Percentiles rank a stretch among this genome's conserved stretches.
Evolutionary conservation across 2,888 invertebrate genomes (phyloP).

Genomic region (Brenthis daphne): DNA sequence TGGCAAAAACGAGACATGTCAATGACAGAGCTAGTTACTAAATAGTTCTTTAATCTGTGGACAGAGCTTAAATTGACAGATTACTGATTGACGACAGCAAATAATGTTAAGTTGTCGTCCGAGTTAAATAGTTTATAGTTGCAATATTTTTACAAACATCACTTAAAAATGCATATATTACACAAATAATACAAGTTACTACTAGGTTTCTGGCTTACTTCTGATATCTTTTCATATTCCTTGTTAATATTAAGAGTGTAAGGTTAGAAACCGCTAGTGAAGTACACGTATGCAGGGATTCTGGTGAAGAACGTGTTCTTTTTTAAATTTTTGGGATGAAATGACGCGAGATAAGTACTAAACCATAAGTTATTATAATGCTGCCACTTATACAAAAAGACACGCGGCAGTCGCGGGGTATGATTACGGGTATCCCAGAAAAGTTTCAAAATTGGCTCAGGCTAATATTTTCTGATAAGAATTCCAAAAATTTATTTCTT

Average conservation of each 20-base stretch:
- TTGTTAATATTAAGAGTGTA: conserved; percentile 43
- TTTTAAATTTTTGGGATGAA: conserved; percentile 61
- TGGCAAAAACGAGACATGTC: conserved; percentile 5
- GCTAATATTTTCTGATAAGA: conserved; percentile 95
- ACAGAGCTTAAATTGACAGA: conserved; percentile 3
- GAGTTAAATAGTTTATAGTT: conserved; percentile 27
- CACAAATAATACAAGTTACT: conserved; percentile 32
- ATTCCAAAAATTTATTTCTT: conserved; percentile 95
- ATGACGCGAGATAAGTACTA: conserved; percentile 63
- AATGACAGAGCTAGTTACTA: background rate
- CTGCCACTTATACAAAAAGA: conserved; percentile 90
- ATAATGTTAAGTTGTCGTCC: conserved; percentile 28
- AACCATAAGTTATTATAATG: conserved; percentile 76
- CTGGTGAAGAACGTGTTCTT: conserved; percentile 58
- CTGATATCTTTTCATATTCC: conserved; percentile 24
- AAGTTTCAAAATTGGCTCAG: conserved; percentile 90
- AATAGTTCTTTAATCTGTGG: too few relatives aligned
- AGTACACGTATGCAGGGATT: conserved; percentile 79
- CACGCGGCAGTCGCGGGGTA: conserved; percentile 79
- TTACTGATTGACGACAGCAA: conserved; percentile 27
- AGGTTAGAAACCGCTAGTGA: conserved; percentile 71
- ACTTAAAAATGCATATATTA: conserved; percentile 39
- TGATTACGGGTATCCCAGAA: conserved; percentile 85
- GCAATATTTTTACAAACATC: conserved; percentile 28
- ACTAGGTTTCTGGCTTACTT: conserved; percentile 21